Percentiles rank a stretch among this genome's conserved stretches.
phyloP scores from a whole-genome alignment of 2,797 vertebrate genomes.

The Neosalanx taihuensis region DNA sequence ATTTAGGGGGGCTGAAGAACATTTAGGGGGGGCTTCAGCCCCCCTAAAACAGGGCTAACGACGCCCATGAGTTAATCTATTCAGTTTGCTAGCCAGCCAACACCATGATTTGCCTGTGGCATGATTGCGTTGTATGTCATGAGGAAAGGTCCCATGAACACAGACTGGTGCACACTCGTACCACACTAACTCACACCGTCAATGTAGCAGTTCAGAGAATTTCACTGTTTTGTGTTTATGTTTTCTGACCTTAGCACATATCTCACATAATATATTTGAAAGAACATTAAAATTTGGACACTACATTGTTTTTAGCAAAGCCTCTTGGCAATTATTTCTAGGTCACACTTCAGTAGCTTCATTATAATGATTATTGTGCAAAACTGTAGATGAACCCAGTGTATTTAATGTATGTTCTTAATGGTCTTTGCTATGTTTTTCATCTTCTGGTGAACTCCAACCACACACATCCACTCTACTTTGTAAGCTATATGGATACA shows the following conservation, averaged over 20 bases:
- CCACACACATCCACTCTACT: neutral
- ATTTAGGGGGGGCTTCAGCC: no score
- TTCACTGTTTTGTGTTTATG: no score
- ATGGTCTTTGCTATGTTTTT: neutral
- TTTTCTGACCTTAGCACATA: no score
- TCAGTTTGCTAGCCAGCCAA: no score
- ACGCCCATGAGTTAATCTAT: no score
- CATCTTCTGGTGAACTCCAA: neutral
- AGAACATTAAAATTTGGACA: no score
- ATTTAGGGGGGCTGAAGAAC: no score
- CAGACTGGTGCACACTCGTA: neutral
- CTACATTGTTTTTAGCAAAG: conserved; percentile 1
- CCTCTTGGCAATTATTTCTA: neutral
- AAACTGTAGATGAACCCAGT: neutral
- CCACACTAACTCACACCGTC: neutral
- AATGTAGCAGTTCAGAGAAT: neutral
- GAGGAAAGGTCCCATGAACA: neutral
- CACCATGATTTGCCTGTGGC: no score
- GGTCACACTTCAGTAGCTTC: neutral
- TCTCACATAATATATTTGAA: no score
- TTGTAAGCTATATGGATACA: neutral
- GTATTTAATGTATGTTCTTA: neutral
- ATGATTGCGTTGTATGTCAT: neutral
- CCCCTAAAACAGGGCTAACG: no score
- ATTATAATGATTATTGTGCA: neutral